These are phyloP conservation scores for Rhizomys pruinosus DNA, from an alignment of 2,113 vertebrate genomes.

Conservation along the genomic window DNA sequence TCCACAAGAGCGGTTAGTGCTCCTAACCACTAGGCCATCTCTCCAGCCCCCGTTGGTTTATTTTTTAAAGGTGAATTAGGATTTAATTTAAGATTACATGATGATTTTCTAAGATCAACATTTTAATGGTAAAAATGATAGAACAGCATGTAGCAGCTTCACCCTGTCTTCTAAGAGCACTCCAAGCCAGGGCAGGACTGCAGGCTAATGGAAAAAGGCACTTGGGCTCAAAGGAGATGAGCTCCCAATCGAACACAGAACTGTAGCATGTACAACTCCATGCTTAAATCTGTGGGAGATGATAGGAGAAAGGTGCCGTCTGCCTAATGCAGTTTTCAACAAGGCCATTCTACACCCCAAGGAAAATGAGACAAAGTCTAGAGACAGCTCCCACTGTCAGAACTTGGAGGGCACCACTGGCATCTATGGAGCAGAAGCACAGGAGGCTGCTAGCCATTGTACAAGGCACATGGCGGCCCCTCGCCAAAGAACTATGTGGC, in stretches of 20 bases:
- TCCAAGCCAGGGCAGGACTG: not conserved
- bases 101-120: not conserved
- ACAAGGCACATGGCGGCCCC: not conserved
- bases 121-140: not conserved
- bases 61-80: not conserved
- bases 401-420: not conserved
- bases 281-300: not conserved
- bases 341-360: not conserved
- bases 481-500: not conserved
- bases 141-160: not conserved
- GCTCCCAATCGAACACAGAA: not conserved
- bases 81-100: slow-evolving; percentile 36
- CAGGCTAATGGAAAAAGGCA: not conserved
- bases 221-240: not conserved
- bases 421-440: not conserved
- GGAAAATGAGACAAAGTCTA: not conserved
- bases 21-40: too few species aligned
- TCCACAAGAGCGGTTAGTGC: too few species aligned
- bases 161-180: not conserved
- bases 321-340: not conserved
- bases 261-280: not conserved
- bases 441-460: not conserved
- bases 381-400: not conserved
- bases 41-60: too few species aligned
- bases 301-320: not conserved